A percentile compares a stretch with the other conserved stretches of the same genome.
phyloP scores from a whole-genome alignment of 2,797 vertebrate genomes.

The Bryconaethiops microstoma region DNA sequence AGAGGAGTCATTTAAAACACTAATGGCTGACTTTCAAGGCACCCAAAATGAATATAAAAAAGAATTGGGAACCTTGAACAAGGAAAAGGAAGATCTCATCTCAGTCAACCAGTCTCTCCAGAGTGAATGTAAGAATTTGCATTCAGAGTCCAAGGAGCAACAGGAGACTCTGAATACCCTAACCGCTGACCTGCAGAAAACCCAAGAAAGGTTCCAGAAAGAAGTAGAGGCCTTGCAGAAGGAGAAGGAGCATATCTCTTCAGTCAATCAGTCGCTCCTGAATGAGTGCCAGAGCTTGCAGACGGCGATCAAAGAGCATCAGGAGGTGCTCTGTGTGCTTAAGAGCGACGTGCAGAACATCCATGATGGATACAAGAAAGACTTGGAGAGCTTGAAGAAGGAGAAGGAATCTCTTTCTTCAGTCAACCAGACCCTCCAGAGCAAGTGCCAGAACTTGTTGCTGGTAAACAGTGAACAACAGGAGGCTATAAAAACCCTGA shows the following conservation, averaged over 20 bases:
- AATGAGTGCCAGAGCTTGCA: not conserved
- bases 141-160: not conserved
- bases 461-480: not conserved
- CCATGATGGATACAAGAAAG: not conserved
- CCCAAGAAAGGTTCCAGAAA: not conserved
- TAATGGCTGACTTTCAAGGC: not conserved
- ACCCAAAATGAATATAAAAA: not conserved
- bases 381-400: not conserved
- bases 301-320: not conserved
- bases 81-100: not conserved
- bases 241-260: not conserved
- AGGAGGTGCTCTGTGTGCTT: not conserved
- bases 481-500: not conserved
- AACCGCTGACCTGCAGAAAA: not conserved
- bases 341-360: slow-evolving; percentile 1
- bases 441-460: not conserved
- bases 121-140: not conserved
- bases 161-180: not conserved
- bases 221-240: not conserved
- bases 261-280: not conserved
- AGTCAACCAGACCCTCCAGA: not conserved
- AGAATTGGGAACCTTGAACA: not conserved
- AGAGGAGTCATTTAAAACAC: not conserved
- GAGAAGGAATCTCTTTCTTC: not conserved
- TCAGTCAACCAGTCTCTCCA: slow-evolving; percentile 12